Evolutionary conservation across 2,888 invertebrate genomes (phyloP), one percentile per base, ranked within the genome.

Genomic region (Odontocolon sp.): DNA sequence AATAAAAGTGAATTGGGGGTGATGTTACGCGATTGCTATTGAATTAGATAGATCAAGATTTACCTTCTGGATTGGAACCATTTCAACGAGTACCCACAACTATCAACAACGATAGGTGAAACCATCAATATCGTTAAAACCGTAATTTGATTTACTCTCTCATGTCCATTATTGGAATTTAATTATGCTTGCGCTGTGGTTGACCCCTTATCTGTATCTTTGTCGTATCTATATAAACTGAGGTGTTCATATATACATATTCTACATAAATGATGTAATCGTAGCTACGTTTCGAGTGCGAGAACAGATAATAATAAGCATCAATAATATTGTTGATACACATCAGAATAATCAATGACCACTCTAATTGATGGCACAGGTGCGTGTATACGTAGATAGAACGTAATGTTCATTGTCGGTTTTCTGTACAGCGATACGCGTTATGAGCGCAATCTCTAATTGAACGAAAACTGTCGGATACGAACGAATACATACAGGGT

Each of bases 101-200:
- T 0, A 31, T 14, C 3, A 40, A 11, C 31, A 8, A 18, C 11
- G 21, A 45, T 8, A 45, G 9, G 45, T n/a, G n/a, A n/a, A n/a
- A 1, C 14, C 50, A 38, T 59, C 52, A 66, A 47, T 59, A 50
- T 28, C 16, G 11, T 52, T 52, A 26, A 11, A 16, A 54, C 54
- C 36, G 28, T 47, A 50, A 69, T 75, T 57, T 21, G 14, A 14
- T 23, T n/a, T 16, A 23, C 50, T 45, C 54, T 31, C 0, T 23
- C 1, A 8, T 50, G 23, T 56, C 42, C 40, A 70, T 64, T 57
- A 64, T 31, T n/a, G 16, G 23, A 57, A 57, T 40, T 28, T 1
- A 28, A 31, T 52, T 31, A 52, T 31, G 3, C 16, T 9, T 9
- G 14, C 26, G 16, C 16, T 11, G 26, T 54, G 45, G 42, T 28